These are phyloP conservation scores for Anas bahamensis DNA, from an alignment of 2,797 vertebrate genomes.

Conservation along the genomic window DNA sequence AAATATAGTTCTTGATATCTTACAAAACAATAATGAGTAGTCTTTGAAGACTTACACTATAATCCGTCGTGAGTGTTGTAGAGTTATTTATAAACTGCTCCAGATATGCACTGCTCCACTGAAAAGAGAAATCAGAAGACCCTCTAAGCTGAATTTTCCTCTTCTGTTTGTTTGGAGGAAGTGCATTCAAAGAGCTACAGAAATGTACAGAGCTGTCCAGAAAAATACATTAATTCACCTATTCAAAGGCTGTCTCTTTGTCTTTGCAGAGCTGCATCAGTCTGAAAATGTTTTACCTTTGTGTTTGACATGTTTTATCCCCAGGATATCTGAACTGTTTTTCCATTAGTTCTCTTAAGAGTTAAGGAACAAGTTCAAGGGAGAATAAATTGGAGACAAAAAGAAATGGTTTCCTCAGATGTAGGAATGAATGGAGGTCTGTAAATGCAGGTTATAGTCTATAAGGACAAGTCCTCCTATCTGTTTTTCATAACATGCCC, in stretches of 20 bases:
- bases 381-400: conserved; percentile 27
- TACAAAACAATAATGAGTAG: not conserved
- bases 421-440: not conserved
- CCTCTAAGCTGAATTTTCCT: conserved; percentile 37
- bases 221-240: conserved; percentile 9
- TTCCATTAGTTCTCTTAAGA: conserved; percentile 33
- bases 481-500: not conserved
- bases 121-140: conserved; percentile 19
- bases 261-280: not conserved
- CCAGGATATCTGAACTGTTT: conserved; percentile 33
- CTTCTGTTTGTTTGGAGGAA: not conserved
- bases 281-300: conserved; percentile 42
- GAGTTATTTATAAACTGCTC: conserved; percentile 59
- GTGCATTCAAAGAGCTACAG: not conserved
- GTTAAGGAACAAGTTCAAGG: conserved; percentile 19
- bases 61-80: not conserved
- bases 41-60: conserved; percentile 24
- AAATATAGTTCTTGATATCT: not conserved
- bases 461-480: not conserved
- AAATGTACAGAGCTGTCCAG: not conserved
- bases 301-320: not conserved
- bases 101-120: not conserved
- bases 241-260: conserved; percentile 18
- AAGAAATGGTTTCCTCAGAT: conserved; percentile 16
- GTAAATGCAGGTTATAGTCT: not conserved